Evolutionary conservation across 2,888 invertebrate genomes (phyloP).

Genomic region (Helicoverpa assulta): DNA sequence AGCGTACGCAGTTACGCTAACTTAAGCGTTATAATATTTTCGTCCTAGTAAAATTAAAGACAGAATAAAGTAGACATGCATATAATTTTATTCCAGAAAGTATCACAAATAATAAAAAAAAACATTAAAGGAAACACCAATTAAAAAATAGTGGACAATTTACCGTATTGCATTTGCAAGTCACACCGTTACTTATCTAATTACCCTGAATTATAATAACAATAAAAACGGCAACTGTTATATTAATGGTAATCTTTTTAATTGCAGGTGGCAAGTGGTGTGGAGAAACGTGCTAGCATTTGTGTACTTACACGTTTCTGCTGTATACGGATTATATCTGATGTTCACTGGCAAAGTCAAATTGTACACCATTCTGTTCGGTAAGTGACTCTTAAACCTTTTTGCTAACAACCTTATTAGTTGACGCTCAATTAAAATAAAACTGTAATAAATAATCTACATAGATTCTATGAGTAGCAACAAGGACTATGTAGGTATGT

Average conservation of each 20-base stretch:
- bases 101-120: background rate
- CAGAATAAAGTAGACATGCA: too few relatives aligned
- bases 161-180: constrained; percentile 32
- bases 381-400: constrained; percentile 78
- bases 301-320: constrained; percentile 92
- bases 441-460: too few relatives aligned
- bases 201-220: constrained; percentile 13
- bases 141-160: constrained; percentile 4
- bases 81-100: too few relatives aligned
- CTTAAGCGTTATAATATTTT: too few relatives aligned
- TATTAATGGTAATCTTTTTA: constrained; percentile 47
- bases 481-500: too few relatives aligned
- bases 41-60: too few relatives aligned
- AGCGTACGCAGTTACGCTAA: too few relatives aligned
- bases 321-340: constrained; percentile 92
- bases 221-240: constrained; percentile 39
- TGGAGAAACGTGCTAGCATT: constrained; percentile 95
- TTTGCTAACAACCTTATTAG: background rate
- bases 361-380: constrained; percentile 86
- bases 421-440: too few relatives aligned
- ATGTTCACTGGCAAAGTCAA: constrained; percentile 84
- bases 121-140: background rate
- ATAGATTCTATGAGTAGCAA: too few relatives aligned
- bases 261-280: constrained; percentile 92
- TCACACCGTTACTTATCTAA: constrained; percentile 29